Evolutionary conservation across 2,888 invertebrate species (phyloP), one percentile per base, ranked within the genome.

Genomic region (Alcis repandata): DNA sequence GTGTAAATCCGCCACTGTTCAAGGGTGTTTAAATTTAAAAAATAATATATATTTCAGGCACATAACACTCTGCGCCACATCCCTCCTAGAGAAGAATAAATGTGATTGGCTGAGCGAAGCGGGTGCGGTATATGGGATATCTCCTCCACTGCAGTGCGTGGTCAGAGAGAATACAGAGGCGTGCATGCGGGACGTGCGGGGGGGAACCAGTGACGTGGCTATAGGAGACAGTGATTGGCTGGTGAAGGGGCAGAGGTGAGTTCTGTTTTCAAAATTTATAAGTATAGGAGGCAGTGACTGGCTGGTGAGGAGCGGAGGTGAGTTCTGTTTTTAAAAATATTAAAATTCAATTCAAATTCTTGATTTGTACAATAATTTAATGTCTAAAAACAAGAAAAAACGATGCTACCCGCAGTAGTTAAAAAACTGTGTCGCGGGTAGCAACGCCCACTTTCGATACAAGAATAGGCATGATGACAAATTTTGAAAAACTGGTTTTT

Each of bases 61-160:
- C 41, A 93, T 95, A 63, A 92, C 92, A 0, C 82, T 96, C 51
- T 97, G 97, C 79, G 95, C 96, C 0, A 95, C 95, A 0, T 95
- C 96, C 0, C 92, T 95, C 13, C 86, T 96, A 0, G 97, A 96
- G 77, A 94, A 95, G 67, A 94, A 95, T 54, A 98, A 98, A 79
- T 98, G 98, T 82, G 94, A 95, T 0, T 96, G 97, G 95, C 83
- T 98, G 77, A 94, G 95, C 64, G 96, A 96, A 73, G 96, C 96
- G 0, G 95, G 96, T 0, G 94, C 95, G 0, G 96, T 96, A 2
- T 95, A 96, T 75, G 97, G 97, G 0, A 92, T 97, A 0, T 94
- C 96, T 68, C 98, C 98, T 0, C 95, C 96, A 13, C 88, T 99
- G 17, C 96, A 97, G 70, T 99, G 98, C 80, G 88, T 95, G 8